Evolutionary conservation across 2,113 vertebrate species (phyloP).

Genomic region (Platysternon megacephalum): DNA sequence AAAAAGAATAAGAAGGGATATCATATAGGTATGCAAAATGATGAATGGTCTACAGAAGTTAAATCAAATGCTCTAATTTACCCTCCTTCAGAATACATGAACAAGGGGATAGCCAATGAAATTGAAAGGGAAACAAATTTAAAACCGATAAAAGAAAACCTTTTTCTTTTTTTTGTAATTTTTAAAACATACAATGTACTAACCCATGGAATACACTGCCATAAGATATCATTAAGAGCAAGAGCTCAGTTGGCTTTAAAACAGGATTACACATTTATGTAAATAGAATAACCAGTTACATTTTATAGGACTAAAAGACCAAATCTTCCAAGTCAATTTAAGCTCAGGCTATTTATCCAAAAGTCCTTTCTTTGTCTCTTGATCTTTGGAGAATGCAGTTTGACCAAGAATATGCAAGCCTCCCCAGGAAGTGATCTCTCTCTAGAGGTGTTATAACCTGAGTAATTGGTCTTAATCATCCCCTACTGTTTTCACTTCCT

Average conservation of each 20-base stretch:
- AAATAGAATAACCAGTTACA: background rate
- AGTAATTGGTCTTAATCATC: too few relatives aligned
- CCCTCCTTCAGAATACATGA: background rate
- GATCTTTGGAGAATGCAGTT: too few relatives aligned
- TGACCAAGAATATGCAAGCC: too few relatives aligned
- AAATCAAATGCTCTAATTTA: background rate
- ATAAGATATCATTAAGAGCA: background rate
- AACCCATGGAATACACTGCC: background rate
- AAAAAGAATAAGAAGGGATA: background rate
- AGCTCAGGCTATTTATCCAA: too few relatives aligned
- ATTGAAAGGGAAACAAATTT: background rate
- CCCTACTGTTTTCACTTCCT: too few relatives aligned
- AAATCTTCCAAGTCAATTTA: too few relatives aligned
- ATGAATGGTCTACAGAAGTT: background rate
- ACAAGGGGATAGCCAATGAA: background rate
- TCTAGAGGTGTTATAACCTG: too few relatives aligned
- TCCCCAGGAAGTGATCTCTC: too few relatives aligned
- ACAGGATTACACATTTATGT: background rate
- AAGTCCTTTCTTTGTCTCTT: too few relatives aligned
- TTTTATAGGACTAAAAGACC: background rate
- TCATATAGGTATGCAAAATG: background rate
- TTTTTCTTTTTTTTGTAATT: background rate
- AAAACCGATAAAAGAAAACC: fast-evolving
- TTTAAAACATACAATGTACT: background rate
- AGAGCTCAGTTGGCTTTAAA: background rate